Evolutionary conservation across 1,140 invertebrate genomes (phyloP).

Genomic region (Drosophila kohkoa): DNA sequence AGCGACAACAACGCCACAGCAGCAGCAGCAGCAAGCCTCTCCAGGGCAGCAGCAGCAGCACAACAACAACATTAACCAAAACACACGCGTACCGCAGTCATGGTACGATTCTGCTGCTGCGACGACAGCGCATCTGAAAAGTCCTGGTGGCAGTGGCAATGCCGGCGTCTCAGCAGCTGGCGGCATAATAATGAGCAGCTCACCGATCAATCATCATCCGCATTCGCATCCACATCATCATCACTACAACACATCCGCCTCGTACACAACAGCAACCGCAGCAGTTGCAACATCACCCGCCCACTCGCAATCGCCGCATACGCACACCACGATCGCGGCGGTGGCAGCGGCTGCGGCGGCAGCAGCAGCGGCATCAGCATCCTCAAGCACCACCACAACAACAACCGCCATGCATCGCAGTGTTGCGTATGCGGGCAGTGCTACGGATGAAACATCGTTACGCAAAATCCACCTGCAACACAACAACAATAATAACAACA

Average conservation of each 20-base stretch:
- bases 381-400: slow-evolving; percentile 36
- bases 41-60: slow-evolving; percentile 57
- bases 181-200: slow-evolving; percentile 71
- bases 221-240: slow-evolving; percentile 63
- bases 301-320: slow-evolving; percentile 53
- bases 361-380: slow-evolving; percentile 43
- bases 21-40: slow-evolving; percentile 23
- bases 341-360: slow-evolving; percentile 53
- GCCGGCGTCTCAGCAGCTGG: slow-evolving; percentile 80
- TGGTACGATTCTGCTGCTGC: slow-evolving; percentile 83
- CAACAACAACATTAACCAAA: slow-evolving; percentile 79
- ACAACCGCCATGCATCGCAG: slow-evolving; percentile 85
- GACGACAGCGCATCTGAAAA: slow-evolving; percentile 77
- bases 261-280: slow-evolving; percentile 73
- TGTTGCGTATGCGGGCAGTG: slow-evolving; percentile 85
- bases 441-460: slow-evolving; percentile 85
- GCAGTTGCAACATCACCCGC: slow-evolving; percentile 59
- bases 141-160: slow-evolving; percentile 85
- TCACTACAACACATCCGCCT: slow-evolving; percentile 63
- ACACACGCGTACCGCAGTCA: slow-evolving; percentile 74
- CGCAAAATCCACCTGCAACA: slow-evolving; percentile 84
- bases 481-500: slow-evolving; percentile 47
- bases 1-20: slow-evolving; percentile 39
- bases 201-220: slow-evolving; percentile 73
- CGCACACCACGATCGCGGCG: slow-evolving; percentile 36